A percentile compares a stretch with the other conserved stretches of the same genome.
Evolutionary conservation across 92 coral and sea anemone genomes (phyloP).

Genomic region (Palythoa grandis): DNA sequence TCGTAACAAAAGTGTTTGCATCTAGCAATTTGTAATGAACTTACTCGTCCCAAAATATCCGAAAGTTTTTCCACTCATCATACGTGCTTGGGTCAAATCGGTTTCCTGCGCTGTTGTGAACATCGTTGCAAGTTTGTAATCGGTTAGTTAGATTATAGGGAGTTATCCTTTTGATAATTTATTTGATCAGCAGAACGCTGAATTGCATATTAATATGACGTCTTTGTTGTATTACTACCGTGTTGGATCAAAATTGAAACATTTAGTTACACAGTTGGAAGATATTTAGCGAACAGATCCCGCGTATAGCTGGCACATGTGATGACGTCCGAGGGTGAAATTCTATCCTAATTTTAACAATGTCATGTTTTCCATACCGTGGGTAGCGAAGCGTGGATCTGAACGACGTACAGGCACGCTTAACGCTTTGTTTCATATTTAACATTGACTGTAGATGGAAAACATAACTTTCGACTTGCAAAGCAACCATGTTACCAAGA

Average conservation of each 20-base stretch:
- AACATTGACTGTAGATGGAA: slow-evolving; percentile 10
- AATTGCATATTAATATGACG: background rate
- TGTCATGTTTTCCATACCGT: slow-evolving; percentile 33
- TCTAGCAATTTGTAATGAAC: background rate
- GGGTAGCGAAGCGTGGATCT: slow-evolving; percentile 33
- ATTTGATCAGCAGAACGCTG: background rate
- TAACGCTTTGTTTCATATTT: background rate
- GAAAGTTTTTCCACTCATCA: background rate
- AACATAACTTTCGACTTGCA: background rate
- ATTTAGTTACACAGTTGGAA: background rate
- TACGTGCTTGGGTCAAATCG: background rate
- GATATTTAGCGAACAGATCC: slow-evolving; percentile 29
- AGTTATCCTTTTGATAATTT: background rate
- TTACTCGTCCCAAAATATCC: background rate
- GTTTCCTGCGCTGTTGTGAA: background rate
- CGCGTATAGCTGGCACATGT: background rate
- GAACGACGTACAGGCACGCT: slow-evolving; percentile 1
- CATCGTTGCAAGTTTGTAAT: background rate
- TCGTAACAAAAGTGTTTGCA: background rate
- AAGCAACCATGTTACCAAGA: slow-evolving; percentile 3
- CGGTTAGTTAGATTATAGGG: background rate
- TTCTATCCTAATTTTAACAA: background rate
- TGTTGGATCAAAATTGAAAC: background rate
- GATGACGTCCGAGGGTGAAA: slow-evolving; percentile 11
- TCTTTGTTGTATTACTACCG: background rate